Conservation (phyloP, 2,888 invertebrate genomes). For the Sinopyrophorus schimmeli region DNA sequence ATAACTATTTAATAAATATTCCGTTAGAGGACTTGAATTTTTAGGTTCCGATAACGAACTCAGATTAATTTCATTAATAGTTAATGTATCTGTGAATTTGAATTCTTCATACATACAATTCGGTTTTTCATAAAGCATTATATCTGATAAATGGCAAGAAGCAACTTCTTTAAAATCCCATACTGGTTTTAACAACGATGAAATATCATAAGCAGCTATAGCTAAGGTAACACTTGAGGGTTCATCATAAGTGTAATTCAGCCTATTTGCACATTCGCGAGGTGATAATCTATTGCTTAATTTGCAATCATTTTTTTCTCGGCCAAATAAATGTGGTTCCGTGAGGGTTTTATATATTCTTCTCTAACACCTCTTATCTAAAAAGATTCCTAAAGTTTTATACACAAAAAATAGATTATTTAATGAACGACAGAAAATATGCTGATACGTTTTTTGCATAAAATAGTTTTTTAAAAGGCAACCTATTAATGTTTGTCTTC, state of each 20-base stretch:
- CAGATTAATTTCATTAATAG: slow-evolving; percentile 31
- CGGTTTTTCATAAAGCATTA: slow-evolving; percentile 19
- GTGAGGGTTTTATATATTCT: neutral
- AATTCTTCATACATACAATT: neutral
- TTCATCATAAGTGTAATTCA: slow-evolving; percentile 10
- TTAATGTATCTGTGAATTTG: slow-evolving; percentile 18
- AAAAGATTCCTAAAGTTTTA: too few species aligned
- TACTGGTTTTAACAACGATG: slow-evolving; percentile 30
- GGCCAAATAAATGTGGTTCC: slow-evolving; percentile 28
- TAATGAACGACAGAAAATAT: too few species aligned
- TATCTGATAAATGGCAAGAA: slow-evolving; percentile 32
- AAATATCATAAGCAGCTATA: slow-evolving; percentile 31
- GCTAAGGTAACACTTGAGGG: slow-evolving; percentile 30
- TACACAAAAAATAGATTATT: too few species aligned
- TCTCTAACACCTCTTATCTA: slow-evolving; percentile 31
- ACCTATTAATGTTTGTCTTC: too few species aligned
- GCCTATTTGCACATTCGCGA: slow-evolving; percentile 7
- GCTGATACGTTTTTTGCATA: too few species aligned
- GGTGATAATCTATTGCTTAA: slow-evolving; percentile 23
- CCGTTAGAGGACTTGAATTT: slow-evolving; percentile 32
- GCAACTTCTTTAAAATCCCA: slow-evolving; percentile 30
- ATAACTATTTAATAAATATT: slow-evolving; percentile 27
- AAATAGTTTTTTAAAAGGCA: too few species aligned
- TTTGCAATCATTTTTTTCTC: slow-evolving; percentile 22
- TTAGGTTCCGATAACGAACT: slow-evolving; percentile 10